phyloP scores from a whole-genome alignment of 2,113 vertebrate genomes.

The Forbesichthys papilliferus region DNA sequence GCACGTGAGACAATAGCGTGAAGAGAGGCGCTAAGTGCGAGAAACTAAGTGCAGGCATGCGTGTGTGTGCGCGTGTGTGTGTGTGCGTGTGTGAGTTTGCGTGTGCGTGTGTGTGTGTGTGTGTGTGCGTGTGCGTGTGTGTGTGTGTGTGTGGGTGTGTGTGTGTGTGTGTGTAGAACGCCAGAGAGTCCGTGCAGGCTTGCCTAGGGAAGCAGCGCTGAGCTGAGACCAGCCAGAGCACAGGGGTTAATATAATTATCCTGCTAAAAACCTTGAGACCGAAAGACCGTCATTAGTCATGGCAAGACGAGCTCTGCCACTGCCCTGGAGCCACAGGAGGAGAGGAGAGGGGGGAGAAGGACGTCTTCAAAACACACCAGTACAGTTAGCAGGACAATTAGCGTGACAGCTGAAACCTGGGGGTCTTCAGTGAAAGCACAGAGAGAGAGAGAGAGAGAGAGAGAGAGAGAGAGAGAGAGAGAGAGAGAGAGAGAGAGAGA shows the following conservation, averaged over 20 bases:
- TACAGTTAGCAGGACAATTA: conserved; percentile 66
- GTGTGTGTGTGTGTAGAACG: conserved; percentile 46
- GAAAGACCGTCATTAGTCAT: conserved; percentile 74
- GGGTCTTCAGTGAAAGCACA: conserved; percentile 17
- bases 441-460: neutral
- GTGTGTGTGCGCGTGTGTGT: neutral
- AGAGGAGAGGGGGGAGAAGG: conserved; percentile 29
- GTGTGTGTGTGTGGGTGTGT: neutral
- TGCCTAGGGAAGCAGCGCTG: conserved; percentile 56
- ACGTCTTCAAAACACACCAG: conserved; percentile 49
- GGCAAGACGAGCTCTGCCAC: conserved; percentile 41
- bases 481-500: no score
- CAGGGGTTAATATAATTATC: conserved; percentile 79
- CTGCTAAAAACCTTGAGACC: conserved; percentile 72
- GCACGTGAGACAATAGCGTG: no score
- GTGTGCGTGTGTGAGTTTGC: neutral
- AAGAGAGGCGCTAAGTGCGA: no score
- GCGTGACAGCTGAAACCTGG: conserved; percentile 52
- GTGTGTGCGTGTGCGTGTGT: neutral
- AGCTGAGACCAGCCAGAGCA: conserved; percentile 70
- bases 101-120: neutral
- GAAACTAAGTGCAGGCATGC: no score
- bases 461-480: no score
- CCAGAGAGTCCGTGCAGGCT: conserved; percentile 36
- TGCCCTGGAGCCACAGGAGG: conserved; percentile 42